phyloP scores from a whole-genome alignment of 2,797 vertebrate genomes.

The Oreortyx pictus region DNA sequence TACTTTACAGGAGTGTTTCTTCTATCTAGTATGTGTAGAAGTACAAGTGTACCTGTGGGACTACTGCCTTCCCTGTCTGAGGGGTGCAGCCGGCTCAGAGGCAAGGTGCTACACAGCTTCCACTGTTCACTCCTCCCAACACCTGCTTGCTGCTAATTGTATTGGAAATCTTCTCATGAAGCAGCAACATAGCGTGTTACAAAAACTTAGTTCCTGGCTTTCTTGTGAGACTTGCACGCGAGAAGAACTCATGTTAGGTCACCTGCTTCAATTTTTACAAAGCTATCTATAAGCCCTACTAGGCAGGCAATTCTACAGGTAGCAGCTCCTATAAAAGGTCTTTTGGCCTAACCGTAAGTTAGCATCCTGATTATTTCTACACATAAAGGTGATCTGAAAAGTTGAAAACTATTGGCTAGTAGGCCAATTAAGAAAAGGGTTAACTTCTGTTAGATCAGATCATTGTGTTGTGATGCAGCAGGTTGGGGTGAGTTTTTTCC shows the following conservation, averaged over 20 bases:
- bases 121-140: neutral
- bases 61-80: neutral
- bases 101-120: too few relatives aligned
- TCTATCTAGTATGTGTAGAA: neutral
- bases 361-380: neutral
- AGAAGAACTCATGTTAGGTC: too few relatives aligned
- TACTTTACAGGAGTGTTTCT: neutral
- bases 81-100: fast-evolving
- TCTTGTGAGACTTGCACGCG: too few relatives aligned
- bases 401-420: neutral
- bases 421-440: neutral
- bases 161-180: neutral
- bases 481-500: neutral
- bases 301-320: neutral
- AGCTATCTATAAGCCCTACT: neutral
- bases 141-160: neutral
- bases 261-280: neutral
- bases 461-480: neutral
- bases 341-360: neutral
- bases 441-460: neutral
- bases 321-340: neutral
- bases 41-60: neutral
- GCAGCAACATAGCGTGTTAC: too few relatives aligned
- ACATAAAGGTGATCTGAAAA: neutral
- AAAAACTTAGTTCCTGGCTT: neutral